Conservation (phyloP, 1,140 invertebrate genomes). For the Anthonomus grandis region DNA sequence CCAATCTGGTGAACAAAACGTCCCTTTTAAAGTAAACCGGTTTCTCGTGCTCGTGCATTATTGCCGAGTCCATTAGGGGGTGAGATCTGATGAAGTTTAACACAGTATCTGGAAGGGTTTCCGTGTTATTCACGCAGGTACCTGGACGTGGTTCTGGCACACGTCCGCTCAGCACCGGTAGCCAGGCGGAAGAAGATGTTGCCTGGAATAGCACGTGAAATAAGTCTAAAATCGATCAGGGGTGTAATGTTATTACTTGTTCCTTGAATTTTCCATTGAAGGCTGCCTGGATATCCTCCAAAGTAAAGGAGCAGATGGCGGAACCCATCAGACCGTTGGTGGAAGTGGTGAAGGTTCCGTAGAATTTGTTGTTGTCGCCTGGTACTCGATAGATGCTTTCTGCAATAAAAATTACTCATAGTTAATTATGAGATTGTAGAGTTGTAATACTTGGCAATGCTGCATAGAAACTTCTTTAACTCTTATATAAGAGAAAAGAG, state of each 20-base stretch:
- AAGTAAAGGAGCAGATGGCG: constrained; percentile 82
- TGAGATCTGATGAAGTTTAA: constrained; percentile 89
- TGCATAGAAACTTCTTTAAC: no score
- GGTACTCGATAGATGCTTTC: constrained; percentile 83
- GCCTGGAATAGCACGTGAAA: constrained; percentile 34
- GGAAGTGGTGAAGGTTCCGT: constrained; percentile 86
- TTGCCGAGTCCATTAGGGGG: constrained; percentile 87
- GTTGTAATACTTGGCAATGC: no score
- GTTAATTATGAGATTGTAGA: no score
- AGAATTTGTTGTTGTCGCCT: constrained; percentile 75
- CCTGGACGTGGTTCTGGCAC: constrained; percentile 82
- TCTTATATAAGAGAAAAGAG: no score
- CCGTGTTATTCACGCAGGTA: constrained; percentile 79
- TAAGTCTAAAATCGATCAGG: background rate
- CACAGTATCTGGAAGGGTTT: constrained; percentile 73
- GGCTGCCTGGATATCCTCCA: constrained; percentile 77
- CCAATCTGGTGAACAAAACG: constrained; percentile 72
- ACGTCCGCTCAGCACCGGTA: constrained; percentile 62
- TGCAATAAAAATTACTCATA: constrained; percentile 44
- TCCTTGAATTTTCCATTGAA: constrained; percentile 91
- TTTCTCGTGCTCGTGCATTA: constrained; percentile 72
- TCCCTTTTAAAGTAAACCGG: constrained; percentile 80
- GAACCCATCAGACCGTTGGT: constrained; percentile 84
- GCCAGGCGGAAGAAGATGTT: constrained; percentile 70
- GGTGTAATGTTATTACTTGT: constrained; percentile 54